Percentiles rank a stretch among this genome's conserved stretches.
Evolutionary conservation across 2,797 vertebrate species (phyloP).

Genomic region (Anguilla pacifica): DNA sequence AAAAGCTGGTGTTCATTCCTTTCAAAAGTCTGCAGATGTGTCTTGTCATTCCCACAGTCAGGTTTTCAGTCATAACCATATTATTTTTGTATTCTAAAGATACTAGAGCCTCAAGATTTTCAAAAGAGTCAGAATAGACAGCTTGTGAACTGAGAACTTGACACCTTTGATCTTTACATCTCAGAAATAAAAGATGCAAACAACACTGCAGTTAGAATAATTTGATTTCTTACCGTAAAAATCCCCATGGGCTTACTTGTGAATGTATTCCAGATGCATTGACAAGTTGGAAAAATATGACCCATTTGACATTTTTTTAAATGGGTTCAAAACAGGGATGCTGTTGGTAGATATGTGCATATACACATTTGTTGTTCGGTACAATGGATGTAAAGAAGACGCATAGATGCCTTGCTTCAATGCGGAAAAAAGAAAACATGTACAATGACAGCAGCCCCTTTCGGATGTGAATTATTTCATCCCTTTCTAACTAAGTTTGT

Average conservation of each 20-base stretch:
- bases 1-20: background rate
- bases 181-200: background rate
- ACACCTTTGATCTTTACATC: constrained; percentile 2
- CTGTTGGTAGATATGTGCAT: background rate
- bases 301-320: background rate
- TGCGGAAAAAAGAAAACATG: background rate
- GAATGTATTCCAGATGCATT: background rate
- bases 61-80: background rate
- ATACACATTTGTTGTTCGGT: background rate
- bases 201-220: background rate
- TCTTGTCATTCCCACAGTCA: background rate
- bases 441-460: background rate
- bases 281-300: constrained; percentile 4
- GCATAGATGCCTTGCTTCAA: background rate
- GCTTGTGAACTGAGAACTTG: background rate
- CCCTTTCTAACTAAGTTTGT: background rate
- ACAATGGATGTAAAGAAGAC: background rate
- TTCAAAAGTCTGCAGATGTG: background rate
- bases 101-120: background rate
- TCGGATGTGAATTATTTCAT: background rate
- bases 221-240: background rate
- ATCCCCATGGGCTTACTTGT: background rate
- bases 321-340: background rate
- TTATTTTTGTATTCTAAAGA: background rate
- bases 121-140: background rate